Percentiles rank a stretch among this genome's conserved stretches.
Conservation (phyloP, 2,113 vertebrate species). For the Sardina pilchardus region DNA sequence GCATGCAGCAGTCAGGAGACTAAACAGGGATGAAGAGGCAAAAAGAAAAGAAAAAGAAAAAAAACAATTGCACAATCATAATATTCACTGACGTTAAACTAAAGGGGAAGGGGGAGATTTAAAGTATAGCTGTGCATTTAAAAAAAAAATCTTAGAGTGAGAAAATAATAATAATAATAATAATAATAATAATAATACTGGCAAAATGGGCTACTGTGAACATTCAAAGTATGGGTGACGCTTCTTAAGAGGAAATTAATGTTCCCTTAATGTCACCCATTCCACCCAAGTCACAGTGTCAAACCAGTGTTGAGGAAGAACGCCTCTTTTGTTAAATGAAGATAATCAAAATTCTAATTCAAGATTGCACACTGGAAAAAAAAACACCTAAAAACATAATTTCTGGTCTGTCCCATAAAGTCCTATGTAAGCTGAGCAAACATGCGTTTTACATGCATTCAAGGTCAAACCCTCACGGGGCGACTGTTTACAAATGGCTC, state of each 20-base stretch:
- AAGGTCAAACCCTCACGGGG: neutral
- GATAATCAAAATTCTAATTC: constrained; percentile 43
- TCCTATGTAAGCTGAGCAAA: neutral
- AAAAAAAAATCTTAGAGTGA: constrained; percentile 16
- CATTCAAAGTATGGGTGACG: constrained; percentile 9
- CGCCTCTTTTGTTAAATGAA: constrained; percentile 19
- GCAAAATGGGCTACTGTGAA: constrained; percentile 32
- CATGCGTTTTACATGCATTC: constrained; percentile 14
- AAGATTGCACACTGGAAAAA: neutral
- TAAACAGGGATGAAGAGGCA: neutral
- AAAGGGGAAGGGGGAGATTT: neutral
- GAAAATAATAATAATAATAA: constrained; percentile 42
- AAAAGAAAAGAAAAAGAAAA: neutral
- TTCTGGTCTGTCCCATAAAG: neutral
- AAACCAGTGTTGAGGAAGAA: constrained; percentile 33
- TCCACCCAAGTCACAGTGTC: neutral
- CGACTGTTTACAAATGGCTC: neutral
- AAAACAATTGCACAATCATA: constrained; percentile 1
- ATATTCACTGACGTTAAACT: neutral
- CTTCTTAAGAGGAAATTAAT: neutral
- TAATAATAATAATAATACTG: constrained; percentile 28
- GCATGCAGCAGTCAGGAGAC: constrained; percentile 10
- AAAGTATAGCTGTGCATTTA: constrained; percentile 19
- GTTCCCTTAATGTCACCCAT: neutral
- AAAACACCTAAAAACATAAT: neutral